Base-by-base conservation (phyloP, 2,113 vertebrate species). In the Notechis scutatus region DNA sequence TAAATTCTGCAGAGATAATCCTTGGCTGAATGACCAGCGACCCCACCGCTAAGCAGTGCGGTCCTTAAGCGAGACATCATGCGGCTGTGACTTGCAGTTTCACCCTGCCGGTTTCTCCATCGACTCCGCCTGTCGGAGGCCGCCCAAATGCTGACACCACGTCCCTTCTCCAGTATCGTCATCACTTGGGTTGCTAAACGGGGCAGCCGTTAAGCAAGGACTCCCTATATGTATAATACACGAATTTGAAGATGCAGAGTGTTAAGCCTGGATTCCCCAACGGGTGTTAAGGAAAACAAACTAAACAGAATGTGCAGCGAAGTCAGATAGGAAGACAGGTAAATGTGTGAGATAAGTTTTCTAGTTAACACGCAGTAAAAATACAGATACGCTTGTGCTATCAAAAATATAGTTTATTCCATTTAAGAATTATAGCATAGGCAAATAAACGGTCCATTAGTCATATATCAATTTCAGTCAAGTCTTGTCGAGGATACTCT, bases 11-110 rank as follows among this genome's bases (percentile, higher is more conserved):
- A 4, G 29, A 4, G 29, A 1, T 5, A 39, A 7, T 34, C 45
- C 24, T 87, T 4, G 18, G 18, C 34, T 3, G n/a, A 81, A 21
- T 20, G 34, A 8, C 47, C 47, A 47, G 5, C 7, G 47, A 47
- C 47, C 6, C 64, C 5, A 0, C 18, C 14, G 1, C 64, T 34
- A 18, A 74, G n/a, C 0, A 2, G 5, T 3, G n/a, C 15, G 1
- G 6, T 81, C 15, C 18, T 81, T 81, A 39, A 81, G 34, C 34
- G 2, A 81, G 69, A 39, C 69, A 34, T 39, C 6, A 0, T 20
- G 34, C 34, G 6, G 7, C 4, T 1, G 15, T 3, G 14, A 20
- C n/a, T 81, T 21, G 69, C 34, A 3, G 21, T 39, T 39, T 39
- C 69, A 39, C 34, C 50, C 47, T 1, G 2, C 34, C 6, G 0